These are phyloP conservation scores for Harpegnathos saltator DNA, from an alignment of 1,140 invertebrate genomes.

Conservation along the genomic window DNA sequence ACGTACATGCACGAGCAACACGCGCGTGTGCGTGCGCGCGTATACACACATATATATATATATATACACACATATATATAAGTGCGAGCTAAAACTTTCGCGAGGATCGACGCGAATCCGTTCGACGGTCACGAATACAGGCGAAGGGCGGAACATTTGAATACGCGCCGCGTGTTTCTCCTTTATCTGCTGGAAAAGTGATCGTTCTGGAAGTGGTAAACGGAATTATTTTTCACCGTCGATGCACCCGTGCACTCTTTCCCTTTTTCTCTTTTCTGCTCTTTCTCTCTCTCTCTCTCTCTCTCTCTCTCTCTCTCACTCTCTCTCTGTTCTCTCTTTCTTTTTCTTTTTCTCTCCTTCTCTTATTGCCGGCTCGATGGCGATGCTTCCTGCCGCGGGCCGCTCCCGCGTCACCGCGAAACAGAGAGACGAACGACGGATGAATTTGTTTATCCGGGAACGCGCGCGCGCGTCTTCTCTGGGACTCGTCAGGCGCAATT, in stretches of 20 bases:
- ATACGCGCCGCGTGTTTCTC: conserved; percentile 4
- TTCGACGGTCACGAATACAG: neutral
- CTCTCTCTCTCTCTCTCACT: too few species aligned
- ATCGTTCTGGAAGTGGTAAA: conserved; percentile 17
- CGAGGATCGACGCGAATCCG: neutral
- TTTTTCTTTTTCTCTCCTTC: too few species aligned
- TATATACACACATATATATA: too few species aligned
- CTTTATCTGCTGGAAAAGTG: conserved; percentile 24
- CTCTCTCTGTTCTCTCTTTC: too few species aligned
- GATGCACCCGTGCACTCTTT: neutral
- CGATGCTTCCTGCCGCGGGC: neutral
- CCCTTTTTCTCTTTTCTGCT: too few species aligned
- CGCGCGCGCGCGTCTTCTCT: neutral
- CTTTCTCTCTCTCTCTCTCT: too few species aligned
- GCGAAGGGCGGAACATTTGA: conserved; percentile 34
- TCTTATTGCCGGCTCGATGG: neutral
- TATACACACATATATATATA: too few species aligned
- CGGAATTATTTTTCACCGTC: conserved; percentile 42
- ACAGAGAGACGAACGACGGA: neutral
- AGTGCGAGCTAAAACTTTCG: neutral
- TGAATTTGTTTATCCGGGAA: neutral
- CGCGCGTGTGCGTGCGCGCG: too few species aligned
- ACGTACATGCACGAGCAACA: neutral
- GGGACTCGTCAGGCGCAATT: neutral
- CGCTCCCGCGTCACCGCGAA: neutral